phyloP scores from a whole-genome alignment of 2,113 vertebrate genomes.

The Orycteropus afer region DNA sequence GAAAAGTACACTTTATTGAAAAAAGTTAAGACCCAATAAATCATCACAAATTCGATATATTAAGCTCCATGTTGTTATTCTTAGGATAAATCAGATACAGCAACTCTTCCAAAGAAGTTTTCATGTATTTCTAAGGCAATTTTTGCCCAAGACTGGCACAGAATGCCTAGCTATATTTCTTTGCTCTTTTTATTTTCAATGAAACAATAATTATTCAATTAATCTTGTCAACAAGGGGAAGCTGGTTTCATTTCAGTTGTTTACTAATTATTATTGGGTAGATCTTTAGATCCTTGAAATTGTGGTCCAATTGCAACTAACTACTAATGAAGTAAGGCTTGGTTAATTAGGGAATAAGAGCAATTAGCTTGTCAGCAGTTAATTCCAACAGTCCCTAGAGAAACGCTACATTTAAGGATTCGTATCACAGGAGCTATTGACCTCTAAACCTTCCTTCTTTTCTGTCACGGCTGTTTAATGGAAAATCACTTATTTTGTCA shows the following conservation, averaged over 20 bases:
- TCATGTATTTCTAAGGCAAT: constrained; percentile 37
- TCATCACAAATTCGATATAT: constrained; percentile 51
- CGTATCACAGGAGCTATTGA: constrained; percentile 94
- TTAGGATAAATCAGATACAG: constrained; percentile 41
- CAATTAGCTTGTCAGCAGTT: constrained; percentile 97
- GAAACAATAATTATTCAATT: constrained; percentile 78
- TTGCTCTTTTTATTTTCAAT: constrained; percentile 67
- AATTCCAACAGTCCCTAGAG: constrained; percentile 87
- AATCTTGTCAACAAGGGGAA: constrained; percentile 75
- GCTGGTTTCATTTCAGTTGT: constrained; percentile 82
- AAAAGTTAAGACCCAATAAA: constrained; percentile 62
- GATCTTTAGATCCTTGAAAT: constrained; percentile 82
- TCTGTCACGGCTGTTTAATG: constrained; percentile 94
- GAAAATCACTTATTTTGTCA: constrained; percentile 90
- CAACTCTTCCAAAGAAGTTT: constrained; percentile 47
- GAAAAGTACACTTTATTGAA: constrained; percentile 59
- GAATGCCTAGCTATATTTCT: constrained; percentile 47
- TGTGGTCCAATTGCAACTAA: constrained; percentile 79
- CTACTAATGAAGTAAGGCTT: constrained; percentile 85
- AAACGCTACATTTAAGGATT: constrained; percentile 87
- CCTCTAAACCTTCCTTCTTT: constrained; percentile 92
- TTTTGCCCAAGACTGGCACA: background rate
- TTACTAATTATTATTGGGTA: constrained; percentile 82
- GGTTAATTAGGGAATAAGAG: constrained; percentile 87
- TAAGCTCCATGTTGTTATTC: constrained; percentile 55